Evolutionary conservation across 2,113 vertebrate species (phyloP).

Genomic region (Caranx ignobilis): DNA sequence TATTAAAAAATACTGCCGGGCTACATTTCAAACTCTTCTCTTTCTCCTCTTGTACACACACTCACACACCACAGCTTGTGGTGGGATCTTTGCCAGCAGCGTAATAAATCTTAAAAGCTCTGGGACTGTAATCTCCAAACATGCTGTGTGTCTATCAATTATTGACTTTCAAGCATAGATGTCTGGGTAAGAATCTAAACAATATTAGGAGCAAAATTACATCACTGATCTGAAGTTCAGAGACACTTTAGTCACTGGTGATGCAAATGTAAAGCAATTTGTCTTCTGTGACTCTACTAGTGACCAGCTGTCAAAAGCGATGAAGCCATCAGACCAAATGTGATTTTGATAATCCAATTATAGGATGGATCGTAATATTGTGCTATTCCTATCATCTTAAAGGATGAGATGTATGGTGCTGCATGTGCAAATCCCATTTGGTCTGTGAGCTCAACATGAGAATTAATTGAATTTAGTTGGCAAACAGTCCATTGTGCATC

Average conservation of each 20-base stretch:
- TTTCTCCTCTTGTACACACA: slow-evolving; percentile 23
- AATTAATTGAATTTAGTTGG: slow-evolving; percentile 73
- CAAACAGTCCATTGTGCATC: slow-evolving; percentile 63
- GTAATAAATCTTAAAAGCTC: slow-evolving; percentile 61
- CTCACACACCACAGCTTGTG: slow-evolving; percentile 12
- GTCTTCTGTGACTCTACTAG: slow-evolving; percentile 47
- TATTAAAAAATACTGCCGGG: slow-evolving; percentile 47
- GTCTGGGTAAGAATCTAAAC: slow-evolving; percentile 22
- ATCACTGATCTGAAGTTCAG: slow-evolving; percentile 22
- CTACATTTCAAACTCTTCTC: slow-evolving; percentile 37
- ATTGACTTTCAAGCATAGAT: slow-evolving; percentile 39
- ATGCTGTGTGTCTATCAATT: slow-evolving; percentile 34
- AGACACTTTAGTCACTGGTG: slow-evolving; percentile 24
- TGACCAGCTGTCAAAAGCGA: slow-evolving; percentile 69
- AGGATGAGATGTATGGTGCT: slow-evolving; percentile 49
- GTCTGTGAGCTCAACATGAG: slow-evolving; percentile 57
- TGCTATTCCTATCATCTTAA: slow-evolving; percentile 57
- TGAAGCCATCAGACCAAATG: slow-evolving; percentile 70
- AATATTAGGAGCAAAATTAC: slow-evolving; percentile 37
- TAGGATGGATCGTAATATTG: slow-evolving; percentile 61
- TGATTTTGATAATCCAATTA: slow-evolving; percentile 77
- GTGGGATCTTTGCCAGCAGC: slow-evolving; percentile 37
- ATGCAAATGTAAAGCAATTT: slow-evolving; percentile 52
- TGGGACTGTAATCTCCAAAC: slow-evolving; percentile 26
- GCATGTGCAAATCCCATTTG: slow-evolving; percentile 65